phyloP scores from a whole-genome alignment of 1,140 invertebrate species.

The Pseudomyrmex dendroicus region DNA sequence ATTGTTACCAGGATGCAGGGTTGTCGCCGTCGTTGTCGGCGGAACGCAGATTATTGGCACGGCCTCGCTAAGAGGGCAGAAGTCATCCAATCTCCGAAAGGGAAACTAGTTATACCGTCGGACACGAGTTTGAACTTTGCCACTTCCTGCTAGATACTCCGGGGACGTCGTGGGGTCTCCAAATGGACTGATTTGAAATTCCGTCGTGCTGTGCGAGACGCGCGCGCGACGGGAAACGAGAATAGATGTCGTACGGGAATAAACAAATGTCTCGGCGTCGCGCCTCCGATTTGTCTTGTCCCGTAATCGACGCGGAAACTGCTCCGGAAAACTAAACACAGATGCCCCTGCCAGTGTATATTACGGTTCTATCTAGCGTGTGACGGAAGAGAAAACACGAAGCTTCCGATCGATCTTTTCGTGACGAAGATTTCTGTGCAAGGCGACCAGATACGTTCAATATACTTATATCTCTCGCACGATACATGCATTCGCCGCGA shows the following conservation, averaged over 20 bases:
- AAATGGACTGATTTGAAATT: constrained; percentile 69
- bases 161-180: constrained; percentile 45
- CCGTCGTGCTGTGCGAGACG: constrained; percentile 26
- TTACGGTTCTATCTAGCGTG: constrained; percentile 23
- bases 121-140: constrained; percentile 69
- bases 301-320: constrained; percentile 44
- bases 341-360: constrained; percentile 26
- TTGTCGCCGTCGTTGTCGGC: neutral
- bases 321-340: constrained; percentile 47
- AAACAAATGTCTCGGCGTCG: constrained; percentile 53
- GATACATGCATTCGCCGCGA: neutral
- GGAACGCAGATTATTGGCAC: constrained; percentile 54
- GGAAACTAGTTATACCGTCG: constrained; percentile 65
- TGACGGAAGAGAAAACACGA: neutral
- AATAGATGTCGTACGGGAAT: constrained; percentile 45
- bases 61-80: constrained; percentile 27
- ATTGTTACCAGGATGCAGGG: neutral
- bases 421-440: neutral
- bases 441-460: neutral
- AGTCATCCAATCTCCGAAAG: constrained; percentile 66
- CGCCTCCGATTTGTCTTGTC: constrained; percentile 51
- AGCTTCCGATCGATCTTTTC: constrained; percentile 14
- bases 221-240: constrained; percentile 25
- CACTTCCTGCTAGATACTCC: constrained; percentile 45
- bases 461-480: neutral